Evolutionary conservation across 2,113 vertebrate genomes (phyloP).

Genomic region (Festucalex cinctus): DNA sequence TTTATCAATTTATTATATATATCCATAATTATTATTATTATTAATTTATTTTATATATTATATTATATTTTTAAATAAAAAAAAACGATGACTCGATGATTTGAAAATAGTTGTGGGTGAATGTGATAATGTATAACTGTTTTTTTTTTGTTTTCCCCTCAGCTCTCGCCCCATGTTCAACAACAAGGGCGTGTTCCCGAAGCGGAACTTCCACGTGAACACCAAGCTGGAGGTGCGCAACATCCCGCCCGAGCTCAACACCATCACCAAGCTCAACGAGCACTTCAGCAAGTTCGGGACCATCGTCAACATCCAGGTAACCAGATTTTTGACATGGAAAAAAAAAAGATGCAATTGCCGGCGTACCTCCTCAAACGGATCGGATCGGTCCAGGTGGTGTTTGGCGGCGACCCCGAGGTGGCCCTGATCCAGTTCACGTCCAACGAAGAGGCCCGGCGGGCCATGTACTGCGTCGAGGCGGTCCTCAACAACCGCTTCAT

Average conservation of each 20-base stretch:
- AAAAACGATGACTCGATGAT: too few relatives aligned
- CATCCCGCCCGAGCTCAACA: conserved; percentile 93
- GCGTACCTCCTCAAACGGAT: background rate
- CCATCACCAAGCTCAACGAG: conserved; percentile 94
- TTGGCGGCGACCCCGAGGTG: conserved; percentile 89
- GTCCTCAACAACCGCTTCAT: conserved; percentile 97
- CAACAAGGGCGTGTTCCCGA: conserved; percentile 83
- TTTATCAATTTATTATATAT: too few relatives aligned
- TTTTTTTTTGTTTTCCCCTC: conserved; percentile 28
- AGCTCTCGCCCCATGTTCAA: conserved; percentile 81
- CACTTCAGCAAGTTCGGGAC: conserved; percentile 99
- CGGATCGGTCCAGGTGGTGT: conserved; percentile 81
- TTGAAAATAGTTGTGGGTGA: too few relatives aligned
- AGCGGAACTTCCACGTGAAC: conserved; percentile 89
- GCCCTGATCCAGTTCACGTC: conserved; percentile 91
- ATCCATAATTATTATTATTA: too few relatives aligned
- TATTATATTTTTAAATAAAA: too few relatives aligned
- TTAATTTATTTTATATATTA: too few relatives aligned
- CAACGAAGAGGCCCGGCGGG: conserved; percentile 89
- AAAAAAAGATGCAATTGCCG: background rate
- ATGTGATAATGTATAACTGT: too few relatives aligned
- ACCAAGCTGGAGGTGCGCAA: conserved; percentile 94
- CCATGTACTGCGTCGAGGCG: conserved; percentile 90
- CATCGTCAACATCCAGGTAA: conserved; percentile 97
- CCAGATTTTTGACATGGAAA: background rate